Percentiles rank a stretch among this genome's conserved stretches.
These are phyloP conservation scores for Nycticryphes semicollaris DNA, from an alignment of 2,113 vertebrate species.

Conservation along the genomic window DNA sequence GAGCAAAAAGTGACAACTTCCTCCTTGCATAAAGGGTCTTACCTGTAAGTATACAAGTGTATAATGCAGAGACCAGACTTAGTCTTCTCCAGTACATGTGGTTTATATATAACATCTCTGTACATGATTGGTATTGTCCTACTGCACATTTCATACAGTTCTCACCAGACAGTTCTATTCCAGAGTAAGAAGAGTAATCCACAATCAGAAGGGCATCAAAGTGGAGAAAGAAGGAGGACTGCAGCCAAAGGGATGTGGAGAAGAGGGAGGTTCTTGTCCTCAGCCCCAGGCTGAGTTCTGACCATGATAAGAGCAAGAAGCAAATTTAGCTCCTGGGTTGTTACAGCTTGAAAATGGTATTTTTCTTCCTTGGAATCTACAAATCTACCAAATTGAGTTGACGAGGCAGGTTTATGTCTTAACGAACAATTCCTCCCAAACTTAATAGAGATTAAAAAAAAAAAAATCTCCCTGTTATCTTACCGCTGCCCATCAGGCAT, in stretches of 20 bases:
- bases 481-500: background rate
- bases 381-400: background rate
- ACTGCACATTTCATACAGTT: background rate
- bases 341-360: background rate
- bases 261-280: background rate
- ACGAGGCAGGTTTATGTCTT: background rate
- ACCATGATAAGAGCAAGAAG: background rate
- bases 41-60: background rate
- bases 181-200: background rate
- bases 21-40: background rate
- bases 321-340: background rate
- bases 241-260: background rate
- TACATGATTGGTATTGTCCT: background rate
- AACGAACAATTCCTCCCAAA: background rate
- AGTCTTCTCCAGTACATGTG: background rate
- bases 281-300: background rate
- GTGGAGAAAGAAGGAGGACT: background rate
- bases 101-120: background rate
- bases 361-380: background rate
- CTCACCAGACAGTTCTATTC: background rate
- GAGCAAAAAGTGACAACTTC: background rate
- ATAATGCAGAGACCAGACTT: background rate
- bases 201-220: background rate
- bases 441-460: background rate
- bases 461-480: background rate